Percentiles rank a stretch among this genome's conserved stretches.
phyloP scores from a whole-genome alignment of 2,113 vertebrate genomes.

The Gobiocypris rarus region DNA sequence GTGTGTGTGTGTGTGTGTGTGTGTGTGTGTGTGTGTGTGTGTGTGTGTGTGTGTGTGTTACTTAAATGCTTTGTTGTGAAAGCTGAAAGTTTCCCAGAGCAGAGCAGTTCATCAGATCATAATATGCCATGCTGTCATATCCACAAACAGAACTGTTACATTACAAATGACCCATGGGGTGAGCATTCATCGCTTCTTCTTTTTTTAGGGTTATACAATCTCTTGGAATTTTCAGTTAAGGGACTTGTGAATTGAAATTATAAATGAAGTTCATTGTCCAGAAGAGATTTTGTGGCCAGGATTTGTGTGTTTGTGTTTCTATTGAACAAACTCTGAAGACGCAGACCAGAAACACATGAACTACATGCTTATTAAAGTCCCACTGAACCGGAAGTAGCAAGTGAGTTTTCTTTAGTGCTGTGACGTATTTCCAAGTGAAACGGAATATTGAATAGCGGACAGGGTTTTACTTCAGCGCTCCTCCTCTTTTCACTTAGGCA shows the following conservation, averaged over 20 bases:
- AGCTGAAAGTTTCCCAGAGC: background rate
- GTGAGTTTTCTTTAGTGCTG: no score
- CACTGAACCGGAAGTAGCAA: no score
- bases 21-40: constrained; percentile 26
- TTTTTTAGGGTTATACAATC: background rate
- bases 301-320: constrained; percentile 6
- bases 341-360: background rate
- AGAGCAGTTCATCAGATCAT: background rate
- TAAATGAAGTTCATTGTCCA: background rate
- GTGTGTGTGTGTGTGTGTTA: constrained; percentile 45
- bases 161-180: background rate
- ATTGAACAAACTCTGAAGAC: background rate
- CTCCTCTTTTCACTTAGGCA: no score
- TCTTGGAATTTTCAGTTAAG: background rate
- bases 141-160: background rate
- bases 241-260: background rate
- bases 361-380: background rate
- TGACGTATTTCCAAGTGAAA: no score
- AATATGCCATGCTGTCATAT: no score
- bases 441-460: no score
- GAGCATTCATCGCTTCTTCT: background rate
- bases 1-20: background rate
- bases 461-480: no score
- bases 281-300: background rate
- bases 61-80: no score